phyloP scores from a whole-genome alignment of 2,797 vertebrate species.

The Hemitrygon akajei region DNA sequence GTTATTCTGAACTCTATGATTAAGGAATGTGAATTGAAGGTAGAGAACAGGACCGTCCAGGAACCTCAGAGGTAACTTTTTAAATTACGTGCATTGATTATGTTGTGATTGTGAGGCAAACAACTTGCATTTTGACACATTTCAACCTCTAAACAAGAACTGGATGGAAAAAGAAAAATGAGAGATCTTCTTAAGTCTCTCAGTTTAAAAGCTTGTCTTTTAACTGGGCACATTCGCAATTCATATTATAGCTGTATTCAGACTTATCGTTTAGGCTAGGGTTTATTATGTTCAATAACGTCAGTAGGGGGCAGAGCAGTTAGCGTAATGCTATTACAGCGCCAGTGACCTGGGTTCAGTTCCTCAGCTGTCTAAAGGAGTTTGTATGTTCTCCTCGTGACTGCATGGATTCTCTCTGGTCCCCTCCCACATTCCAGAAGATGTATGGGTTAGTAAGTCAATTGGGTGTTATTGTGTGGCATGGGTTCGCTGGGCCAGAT shows the following conservation, averaged over 20 bases:
- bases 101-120: neutral
- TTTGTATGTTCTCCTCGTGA: no score
- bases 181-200: neutral
- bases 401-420: no score
- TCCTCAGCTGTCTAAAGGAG: no score
- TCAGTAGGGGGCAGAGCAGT: no score
- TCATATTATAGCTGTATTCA: neutral
- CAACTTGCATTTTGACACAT: no score
- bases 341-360: no score
- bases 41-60: conserved; percentile 89
- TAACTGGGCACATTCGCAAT: neutral
- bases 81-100: neutral
- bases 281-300: neutral
- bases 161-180: neutral
- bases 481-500: no score
- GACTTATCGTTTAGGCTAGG: no score
- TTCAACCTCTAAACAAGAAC: neutral
- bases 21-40: conserved; percentile 97
- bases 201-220: neutral
- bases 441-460: no score
- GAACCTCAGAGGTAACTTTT: conserved; percentile 86
- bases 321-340: no score
- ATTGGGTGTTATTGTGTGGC: no score
- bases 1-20: conserved; percentile 98
- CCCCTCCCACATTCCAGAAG: no score